Evolutionary conservation across 1,140 invertebrate genomes (phyloP).

Genomic region (Papilio xuthus): DNA sequence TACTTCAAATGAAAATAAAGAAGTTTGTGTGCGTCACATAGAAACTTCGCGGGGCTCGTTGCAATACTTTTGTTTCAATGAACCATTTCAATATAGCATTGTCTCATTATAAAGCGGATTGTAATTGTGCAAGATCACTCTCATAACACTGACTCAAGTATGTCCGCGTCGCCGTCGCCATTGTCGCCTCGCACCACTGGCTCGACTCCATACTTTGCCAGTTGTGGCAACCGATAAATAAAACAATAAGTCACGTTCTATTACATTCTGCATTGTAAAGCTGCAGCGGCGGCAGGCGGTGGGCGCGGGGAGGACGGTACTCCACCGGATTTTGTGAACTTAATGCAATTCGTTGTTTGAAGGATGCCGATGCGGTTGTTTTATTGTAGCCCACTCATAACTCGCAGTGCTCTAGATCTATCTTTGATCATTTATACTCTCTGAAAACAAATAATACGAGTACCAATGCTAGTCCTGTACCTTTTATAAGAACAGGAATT

Average conservation of each 20-base stretch:
- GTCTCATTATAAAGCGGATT: conserved; percentile 31
- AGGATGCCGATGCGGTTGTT: no score
- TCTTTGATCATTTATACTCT: not conserved
- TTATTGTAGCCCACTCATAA: no score
- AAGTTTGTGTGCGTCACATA: not conserved
- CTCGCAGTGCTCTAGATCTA: no score
- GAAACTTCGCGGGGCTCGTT: conserved; percentile 1
- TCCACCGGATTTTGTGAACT: no score
- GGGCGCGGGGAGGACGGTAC: no score
- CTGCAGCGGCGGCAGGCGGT: no score
- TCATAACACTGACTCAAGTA: conserved; percentile 36
- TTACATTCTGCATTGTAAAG: no score
- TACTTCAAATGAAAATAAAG: not conserved
- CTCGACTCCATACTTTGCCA: not conserved
- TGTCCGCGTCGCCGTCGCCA: not conserved
- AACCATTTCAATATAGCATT: conserved; percentile 35
- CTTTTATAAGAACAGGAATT: no score
- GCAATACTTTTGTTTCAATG: conserved; percentile 27
- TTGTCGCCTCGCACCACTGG: not conserved
- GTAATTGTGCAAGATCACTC: conserved; percentile 35
- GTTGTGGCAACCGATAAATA: no score
- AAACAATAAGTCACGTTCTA: no score
- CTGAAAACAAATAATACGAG: not conserved
- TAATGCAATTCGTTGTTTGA: no score
- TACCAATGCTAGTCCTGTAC: not conserved